phyloP scores from a whole-genome alignment of 2,888 invertebrate genomes.

The Priapulus caudatus region DNA sequence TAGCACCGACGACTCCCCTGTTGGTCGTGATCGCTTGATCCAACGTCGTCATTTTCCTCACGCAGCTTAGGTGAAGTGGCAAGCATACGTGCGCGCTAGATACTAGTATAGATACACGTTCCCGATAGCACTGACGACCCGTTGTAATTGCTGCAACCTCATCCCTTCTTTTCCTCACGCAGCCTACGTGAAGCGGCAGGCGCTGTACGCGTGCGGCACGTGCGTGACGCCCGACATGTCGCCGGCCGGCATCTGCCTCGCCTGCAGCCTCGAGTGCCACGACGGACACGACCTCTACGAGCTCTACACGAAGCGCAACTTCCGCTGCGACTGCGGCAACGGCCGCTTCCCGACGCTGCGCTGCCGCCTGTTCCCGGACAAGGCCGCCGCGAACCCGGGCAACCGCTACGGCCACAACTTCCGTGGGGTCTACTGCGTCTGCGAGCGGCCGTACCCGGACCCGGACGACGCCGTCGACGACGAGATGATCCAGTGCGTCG shows the following conservation, averaged over 20 bases:
- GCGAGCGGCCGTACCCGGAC: constrained; percentile 86
- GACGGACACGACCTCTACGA: constrained; percentile 89
- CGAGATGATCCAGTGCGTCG: constrained; percentile 87
- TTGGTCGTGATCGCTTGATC: too few relatives aligned
- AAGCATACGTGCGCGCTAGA: too few relatives aligned
- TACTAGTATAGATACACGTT: too few relatives aligned
- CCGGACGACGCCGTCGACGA: constrained; percentile 64
- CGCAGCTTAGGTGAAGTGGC: too few relatives aligned
- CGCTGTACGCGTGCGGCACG: constrained; percentile 83
- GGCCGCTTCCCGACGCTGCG: constrained; percentile 51
- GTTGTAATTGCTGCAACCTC: too few relatives aligned
- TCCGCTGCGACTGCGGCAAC: constrained; percentile 90
- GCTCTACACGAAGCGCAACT: constrained; percentile 83
- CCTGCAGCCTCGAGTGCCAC: constrained; percentile 86
- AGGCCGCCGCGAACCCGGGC: constrained; percentile 50
- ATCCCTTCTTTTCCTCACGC: too few relatives aligned
- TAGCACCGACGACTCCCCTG: too few relatives aligned
- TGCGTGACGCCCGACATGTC: constrained; percentile 46
- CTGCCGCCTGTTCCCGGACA: constrained; percentile 57
- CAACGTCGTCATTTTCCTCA: too few relatives aligned
- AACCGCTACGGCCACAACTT: constrained; percentile 90
- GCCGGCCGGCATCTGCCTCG: constrained; percentile 77
- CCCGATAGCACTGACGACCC: too few relatives aligned
- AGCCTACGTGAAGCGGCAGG: constrained; percentile 85
- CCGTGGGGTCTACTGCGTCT: constrained; percentile 77